These are phyloP conservation scores for Pteronura brasiliensis DNA, from an alignment of 2,113 vertebrate genomes.

Conservation along the genomic window DNA sequence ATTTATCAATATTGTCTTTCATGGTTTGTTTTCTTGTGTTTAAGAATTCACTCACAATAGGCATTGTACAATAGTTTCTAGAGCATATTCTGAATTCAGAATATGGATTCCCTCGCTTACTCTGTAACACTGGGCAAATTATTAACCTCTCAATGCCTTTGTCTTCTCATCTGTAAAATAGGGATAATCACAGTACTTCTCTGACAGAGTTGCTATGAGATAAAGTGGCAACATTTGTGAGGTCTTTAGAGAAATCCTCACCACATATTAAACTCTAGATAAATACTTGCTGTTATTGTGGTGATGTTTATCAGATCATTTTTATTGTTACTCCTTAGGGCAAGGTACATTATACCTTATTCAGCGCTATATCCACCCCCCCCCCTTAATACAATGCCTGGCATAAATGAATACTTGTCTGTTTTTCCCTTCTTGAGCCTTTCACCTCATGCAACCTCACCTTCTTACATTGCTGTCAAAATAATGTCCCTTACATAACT, in stretches of 20 bases:
- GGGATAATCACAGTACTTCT: neutral
- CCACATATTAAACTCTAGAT: neutral
- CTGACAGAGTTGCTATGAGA: neutral
- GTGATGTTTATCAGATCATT: neutral
- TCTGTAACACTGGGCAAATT: neutral
- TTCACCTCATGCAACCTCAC: neutral
- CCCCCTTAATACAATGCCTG: neutral
- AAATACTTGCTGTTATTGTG: neutral
- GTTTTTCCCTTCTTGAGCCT: neutral
- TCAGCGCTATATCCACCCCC: neutral
- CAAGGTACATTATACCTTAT: neutral
- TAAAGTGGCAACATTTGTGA: neutral
- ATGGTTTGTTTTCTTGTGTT: neutral
- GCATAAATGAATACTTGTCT: neutral
- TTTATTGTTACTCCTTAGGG: neutral
- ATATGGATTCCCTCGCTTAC: neutral
- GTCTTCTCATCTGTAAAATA: slow-evolving; percentile 3
- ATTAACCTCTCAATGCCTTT: neutral
- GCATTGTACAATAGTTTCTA: neutral
- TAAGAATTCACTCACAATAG: neutral
- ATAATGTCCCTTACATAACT: neutral
- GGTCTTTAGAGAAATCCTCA: neutral
- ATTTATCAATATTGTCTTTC: neutral
- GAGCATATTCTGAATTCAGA: neutral
- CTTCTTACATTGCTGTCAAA: neutral